Base-by-base conservation (phyloP, 2,113 vertebrate species). In the Microtus ochrogaster region DNA sequence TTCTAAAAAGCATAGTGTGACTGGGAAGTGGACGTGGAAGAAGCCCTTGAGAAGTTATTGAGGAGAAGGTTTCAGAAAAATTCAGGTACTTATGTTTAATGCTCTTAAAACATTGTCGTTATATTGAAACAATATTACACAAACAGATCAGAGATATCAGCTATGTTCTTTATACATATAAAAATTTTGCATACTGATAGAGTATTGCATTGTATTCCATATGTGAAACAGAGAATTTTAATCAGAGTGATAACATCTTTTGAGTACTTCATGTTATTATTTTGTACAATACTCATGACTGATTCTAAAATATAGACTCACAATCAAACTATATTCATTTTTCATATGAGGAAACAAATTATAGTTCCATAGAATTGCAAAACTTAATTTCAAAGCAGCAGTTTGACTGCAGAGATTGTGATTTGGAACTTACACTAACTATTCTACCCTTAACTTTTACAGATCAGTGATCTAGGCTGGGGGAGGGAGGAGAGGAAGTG, bases 281-380 rank as follows among this genome's bases (percentile, higher is more conserved):
- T 94, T 93, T n/a, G 61, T 52, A 17, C 26, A 55, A 30, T 19
- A 14, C 4, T 1, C 17, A 83, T 76, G 73, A 55, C 17, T 11
- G 39, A 6, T 83, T 19, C 9, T 78, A 55, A 72, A 81, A 81
- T 55, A 5, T 58, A 58, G 33, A 24, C 10, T 58, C 33, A 13
- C 65, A 86, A 26, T 68, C 1, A 73, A 81, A 44, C 63, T 26
- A 74, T 5, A 22, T 2, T 65, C 3, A 33, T 77, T 81, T 79
- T 94, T 30, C 39, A 85, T 36, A 74, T 88, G 41, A 93, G 28
- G 24, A 96, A 63, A 65, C 26, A 93, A 78, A 87, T 70, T 72
- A 14, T 0, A 30, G 7, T 68, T 87, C 63, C 90, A 55, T 4
- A 30, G 21, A 49, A 47, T 72, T 68, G 24, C 28, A 86, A 72